Base-by-base conservation (phyloP, 2,797 vertebrate genomes). In the Chaetodon trifasciatus region DNA sequence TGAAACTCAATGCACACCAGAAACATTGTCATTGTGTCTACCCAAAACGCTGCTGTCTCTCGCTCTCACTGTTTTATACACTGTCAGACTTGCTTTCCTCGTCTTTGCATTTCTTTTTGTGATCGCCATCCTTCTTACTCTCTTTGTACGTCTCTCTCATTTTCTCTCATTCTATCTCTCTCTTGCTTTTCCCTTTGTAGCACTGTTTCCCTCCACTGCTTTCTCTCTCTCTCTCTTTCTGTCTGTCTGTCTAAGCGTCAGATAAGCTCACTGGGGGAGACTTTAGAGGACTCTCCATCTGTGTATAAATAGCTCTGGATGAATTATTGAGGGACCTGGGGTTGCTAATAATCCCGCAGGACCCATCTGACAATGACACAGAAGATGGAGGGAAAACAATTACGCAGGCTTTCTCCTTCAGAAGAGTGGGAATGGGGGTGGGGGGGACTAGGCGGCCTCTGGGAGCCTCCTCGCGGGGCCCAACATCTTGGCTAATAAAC, bases 271-370 rank as follows among this genome's bases (percentile, higher is more conserved):
- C 93, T 93, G 92, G 91, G 94, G 94, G 92, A 95, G 94, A 95
- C 91, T 94, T 95, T 95, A 94, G 94, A 95, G 93, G 94, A 95
- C 95, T 95, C 94, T 94, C 94, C 94, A 94, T 95, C 93, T 95
- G 94, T 95, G 92, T 96, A 96, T 95, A 95, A 96, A 96, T 96
- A 96, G 94, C 94, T 94, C 92, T 89, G 92, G 94, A 95, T 96
- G 94, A 96, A 96, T 96, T 95, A 95, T 95, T 95, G 94, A 96
- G 94, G 94, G 94, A 94, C 93, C 91, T 91, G 90, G 91, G 94
- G 94, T 95, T 94, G 93, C 95, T 95, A 96, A 96, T 96, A 95
- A 96, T 95, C 95, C 94, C 95, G 64, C 88, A 92, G 93, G 95
- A 96, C 94, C 93, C 93, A 94, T 95, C 93, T 92, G 89, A 95